Conservation (phyloP, 1,140 invertebrate genomes). For the Caenorhabditis tropicalis region DNA sequence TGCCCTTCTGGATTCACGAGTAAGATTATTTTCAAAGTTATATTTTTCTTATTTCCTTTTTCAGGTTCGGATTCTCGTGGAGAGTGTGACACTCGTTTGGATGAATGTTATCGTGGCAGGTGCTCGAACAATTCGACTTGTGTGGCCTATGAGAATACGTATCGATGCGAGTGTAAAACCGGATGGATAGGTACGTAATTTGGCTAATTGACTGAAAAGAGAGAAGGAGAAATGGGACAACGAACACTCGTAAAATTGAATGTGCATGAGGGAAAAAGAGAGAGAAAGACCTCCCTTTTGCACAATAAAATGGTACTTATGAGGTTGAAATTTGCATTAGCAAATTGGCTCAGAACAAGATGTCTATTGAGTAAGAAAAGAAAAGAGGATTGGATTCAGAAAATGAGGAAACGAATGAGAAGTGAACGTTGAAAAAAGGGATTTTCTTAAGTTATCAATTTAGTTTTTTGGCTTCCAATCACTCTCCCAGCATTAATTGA, state of each 20-base stretch:
- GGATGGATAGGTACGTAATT: conserved; percentile 76
- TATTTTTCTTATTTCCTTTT: neutral
- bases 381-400: neutral
- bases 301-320: conserved; percentile 41
- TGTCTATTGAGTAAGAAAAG: neutral
- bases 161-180: conserved; percentile 84
- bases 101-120: conserved; percentile 94
- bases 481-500: too few species aligned
- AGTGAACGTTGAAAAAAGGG: neutral
- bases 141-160: conserved; percentile 85
- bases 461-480: too few species aligned
- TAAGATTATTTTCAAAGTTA: conserved; percentile 63
- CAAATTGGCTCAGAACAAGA: conserved; percentile 37
- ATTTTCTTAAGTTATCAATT: too few species aligned
- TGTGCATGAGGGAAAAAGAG: neutral
- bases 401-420: neutral
- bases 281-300: neutral
- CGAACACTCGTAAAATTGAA: conserved; percentile 35
- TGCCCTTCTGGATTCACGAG: conserved; percentile 78
- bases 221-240: conserved; percentile 3
- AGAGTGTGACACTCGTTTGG: conserved; percentile 92
- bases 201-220: conserved; percentile 39
- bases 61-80: conserved; percentile 47
- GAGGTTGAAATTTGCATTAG: conserved; percentile 45
- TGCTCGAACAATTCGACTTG: conserved; percentile 90